These are phyloP conservation scores for Diadema setosum DNA, from an alignment of 35 echinoderm and acorn worm genomes.

Conservation along the genomic window DNA sequence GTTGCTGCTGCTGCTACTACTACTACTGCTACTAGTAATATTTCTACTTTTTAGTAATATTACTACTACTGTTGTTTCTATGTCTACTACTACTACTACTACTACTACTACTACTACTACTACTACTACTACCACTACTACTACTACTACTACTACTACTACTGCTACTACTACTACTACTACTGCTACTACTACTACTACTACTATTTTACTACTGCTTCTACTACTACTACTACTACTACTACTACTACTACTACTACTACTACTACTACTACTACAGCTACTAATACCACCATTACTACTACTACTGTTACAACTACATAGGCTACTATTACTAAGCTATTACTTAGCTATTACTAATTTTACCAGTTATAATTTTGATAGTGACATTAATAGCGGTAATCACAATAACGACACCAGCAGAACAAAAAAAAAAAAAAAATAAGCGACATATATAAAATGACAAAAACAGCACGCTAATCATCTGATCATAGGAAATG, in stretches of 20 bases:
- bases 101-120: neutral
- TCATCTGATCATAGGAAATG: no score
- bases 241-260: neutral
- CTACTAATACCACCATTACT: neutral
- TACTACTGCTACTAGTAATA: no score
- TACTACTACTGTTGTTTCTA: neutral
- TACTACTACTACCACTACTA: neutral
- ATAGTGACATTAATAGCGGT: no score
- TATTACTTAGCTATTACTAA: no score
- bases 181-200: neutral
- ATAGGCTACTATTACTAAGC: neutral
- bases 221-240: neutral
- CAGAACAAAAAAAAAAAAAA: no score
- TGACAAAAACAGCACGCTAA: no score
- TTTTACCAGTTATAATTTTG: no score
- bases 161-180: neutral
- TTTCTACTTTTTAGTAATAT: no score
- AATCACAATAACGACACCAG: no score
- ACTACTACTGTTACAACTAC: neutral
- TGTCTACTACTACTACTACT: neutral
- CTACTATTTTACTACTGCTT: neutral
- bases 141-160: neutral
- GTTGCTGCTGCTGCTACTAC: neutral
- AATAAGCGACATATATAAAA: no score
- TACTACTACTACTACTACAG: neutral